phyloP scores from a whole-genome alignment of 2,113 vertebrate genomes.

The Poeciliopsis occidentalis region DNA sequence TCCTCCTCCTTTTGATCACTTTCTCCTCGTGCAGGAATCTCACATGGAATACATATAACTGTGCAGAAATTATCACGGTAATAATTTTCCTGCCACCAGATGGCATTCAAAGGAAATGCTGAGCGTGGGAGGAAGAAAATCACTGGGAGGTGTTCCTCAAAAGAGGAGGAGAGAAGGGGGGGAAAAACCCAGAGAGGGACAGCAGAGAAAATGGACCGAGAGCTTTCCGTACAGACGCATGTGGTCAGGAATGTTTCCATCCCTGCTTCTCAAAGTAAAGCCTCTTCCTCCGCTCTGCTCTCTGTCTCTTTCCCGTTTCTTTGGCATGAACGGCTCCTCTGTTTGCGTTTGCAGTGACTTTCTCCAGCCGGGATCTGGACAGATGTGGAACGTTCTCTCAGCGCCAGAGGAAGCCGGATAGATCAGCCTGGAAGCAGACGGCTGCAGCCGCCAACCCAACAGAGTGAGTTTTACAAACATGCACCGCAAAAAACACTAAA shows the following conservation, averaged over 20 bases:
- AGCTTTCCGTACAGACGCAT: conserved; percentile 15
- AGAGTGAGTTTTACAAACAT: background rate
- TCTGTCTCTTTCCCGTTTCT: background rate
- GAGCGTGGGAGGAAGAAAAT: background rate
- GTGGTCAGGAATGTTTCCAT: background rate
- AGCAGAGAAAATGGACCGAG: conserved; percentile 25
- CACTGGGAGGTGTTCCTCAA: conserved; percentile 24
- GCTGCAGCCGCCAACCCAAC: background rate
- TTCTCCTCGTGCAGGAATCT: background rate
- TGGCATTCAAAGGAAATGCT: background rate
- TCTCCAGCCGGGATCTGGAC: conserved; percentile 7
- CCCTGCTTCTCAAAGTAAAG: conserved; percentile 16
- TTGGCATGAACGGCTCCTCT: background rate
- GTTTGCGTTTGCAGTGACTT: conserved; percentile 25
- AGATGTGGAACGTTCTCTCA: background rate
- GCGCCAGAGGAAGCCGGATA: background rate
- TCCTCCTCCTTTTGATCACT: background rate
- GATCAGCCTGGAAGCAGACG: background rate
- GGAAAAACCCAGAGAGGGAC: background rate
- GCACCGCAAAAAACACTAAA: too few relatives aligned
- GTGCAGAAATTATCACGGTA: background rate
- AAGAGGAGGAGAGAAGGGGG: conserved; percentile 21
- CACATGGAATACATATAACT: background rate
- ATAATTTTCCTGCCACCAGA: background rate
- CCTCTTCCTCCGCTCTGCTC: background rate